Evolutionary conservation across 2,888 invertebrate genomes (phyloP), one percentile per base, ranked within the genome.

Genomic region (Syrphus vitripennis): DNA sequence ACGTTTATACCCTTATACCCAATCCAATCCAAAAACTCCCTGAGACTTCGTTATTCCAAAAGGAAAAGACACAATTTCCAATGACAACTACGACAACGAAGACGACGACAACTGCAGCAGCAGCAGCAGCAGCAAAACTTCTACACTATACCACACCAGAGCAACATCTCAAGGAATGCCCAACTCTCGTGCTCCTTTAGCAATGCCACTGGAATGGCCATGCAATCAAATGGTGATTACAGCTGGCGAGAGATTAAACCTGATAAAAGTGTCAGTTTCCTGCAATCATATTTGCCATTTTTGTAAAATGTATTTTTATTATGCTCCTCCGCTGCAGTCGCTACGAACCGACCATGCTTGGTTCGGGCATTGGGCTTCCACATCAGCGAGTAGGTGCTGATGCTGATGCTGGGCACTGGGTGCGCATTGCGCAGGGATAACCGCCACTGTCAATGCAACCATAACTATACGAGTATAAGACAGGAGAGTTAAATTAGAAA

Each of bases 271-370:
- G 86, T 86, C 86, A 86, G 86, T 86, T 86, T 82, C 86, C 86
- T 78, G 86, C 86, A 86, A 86, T 86, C 86, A 86, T 86, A 86
- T 86, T 86, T 86, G 86, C 86, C 86, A 86, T 86, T 86, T 86
- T 86, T 82, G 86, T 86, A 86, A 70, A 86, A 86, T 86, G 84
- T 81, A 86, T 86, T 81, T 84, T 81, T 86, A 86, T 77, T 76
- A 81, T 53, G 84, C 69, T 55, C 61, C 72, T 59, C 37, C 31
- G 40, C 65, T 65, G 26, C 42, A 29, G 14, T 61, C 37, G 21
- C 59, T 16, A 16, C n/a, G n/a, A n/a, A n/a, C n/a, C n/a, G 24
- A n/a, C n/a, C 19, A n/a, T 26, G 12, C 9, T 16, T 48, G 21
- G 31, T 48, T 31, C 19, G 34, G 59, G 31, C 34, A 31, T 19